Evolutionary conservation across 2,888 invertebrate genomes (phyloP).

Genomic region (Synergus gifuensis): DNA sequence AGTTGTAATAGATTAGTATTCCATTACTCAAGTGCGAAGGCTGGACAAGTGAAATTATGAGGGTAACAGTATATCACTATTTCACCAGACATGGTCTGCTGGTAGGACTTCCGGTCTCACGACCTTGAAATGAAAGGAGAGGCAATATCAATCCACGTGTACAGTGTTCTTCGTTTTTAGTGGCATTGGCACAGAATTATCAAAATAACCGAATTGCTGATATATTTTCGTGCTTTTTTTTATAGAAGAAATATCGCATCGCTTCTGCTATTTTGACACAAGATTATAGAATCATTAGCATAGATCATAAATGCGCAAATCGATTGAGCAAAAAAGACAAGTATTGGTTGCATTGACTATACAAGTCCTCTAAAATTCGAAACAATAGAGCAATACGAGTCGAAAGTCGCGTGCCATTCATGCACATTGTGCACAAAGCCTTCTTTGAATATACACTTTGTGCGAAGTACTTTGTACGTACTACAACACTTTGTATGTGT

Average conservation of each 20-base stretch:
- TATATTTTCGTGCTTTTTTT: too few species aligned
- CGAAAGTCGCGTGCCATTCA: slow-evolving; percentile 38
- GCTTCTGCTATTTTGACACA: too few species aligned
- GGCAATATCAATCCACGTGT: background rate
- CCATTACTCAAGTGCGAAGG: background rate
- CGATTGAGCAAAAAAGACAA: background rate
- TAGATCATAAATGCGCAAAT: background rate
- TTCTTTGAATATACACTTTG: slow-evolving; percentile 18
- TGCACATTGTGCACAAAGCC: slow-evolving; percentile 9
- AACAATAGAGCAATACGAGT: slow-evolving; percentile 38
- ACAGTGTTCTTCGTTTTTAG: too few species aligned
- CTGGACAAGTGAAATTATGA: slow-evolving; percentile 32
- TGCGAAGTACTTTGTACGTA: background rate
- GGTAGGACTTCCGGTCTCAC: slow-evolving; percentile 42
- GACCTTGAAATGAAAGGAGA: slow-evolving; percentile 24
- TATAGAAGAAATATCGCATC: too few species aligned
- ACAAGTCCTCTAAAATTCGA: slow-evolving; percentile 2
- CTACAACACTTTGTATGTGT: background rate
- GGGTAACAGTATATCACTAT: slow-evolving; percentile 37
- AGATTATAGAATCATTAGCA: too few species aligned
- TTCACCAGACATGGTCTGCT: slow-evolving; percentile 29
- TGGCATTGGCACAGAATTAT: too few species aligned
- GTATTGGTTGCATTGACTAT: background rate
- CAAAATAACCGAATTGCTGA: too few species aligned
- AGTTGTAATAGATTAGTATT: too few species aligned